Conservation (phyloP, 2,113 vertebrate genomes). For the Hiodon tergisus region DNA sequence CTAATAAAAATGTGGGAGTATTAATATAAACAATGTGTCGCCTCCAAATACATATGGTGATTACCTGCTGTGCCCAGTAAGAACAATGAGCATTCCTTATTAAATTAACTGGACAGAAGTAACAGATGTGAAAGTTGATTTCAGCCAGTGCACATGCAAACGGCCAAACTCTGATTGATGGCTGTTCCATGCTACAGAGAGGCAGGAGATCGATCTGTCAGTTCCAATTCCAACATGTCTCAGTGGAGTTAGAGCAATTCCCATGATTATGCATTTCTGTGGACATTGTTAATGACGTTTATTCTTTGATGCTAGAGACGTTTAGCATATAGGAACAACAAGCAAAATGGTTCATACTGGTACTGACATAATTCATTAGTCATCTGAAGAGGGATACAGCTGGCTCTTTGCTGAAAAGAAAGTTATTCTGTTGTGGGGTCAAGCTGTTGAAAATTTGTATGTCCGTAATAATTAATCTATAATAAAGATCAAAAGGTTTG, state of each 20-base stretch:
- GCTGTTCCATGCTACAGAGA: no score
- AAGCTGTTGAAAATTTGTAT: slow-evolving; percentile 17
- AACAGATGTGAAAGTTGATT: no score
- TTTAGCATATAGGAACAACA: not conserved
- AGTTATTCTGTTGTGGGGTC: not conserved
- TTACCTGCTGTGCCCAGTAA: not conserved
- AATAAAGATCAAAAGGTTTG: slow-evolving; percentile 30
- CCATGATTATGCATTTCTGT: not conserved
- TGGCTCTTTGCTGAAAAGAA: not conserved
- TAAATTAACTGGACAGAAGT: no score
- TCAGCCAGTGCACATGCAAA: no score
- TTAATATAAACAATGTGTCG: not conserved
- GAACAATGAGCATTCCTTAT: no score
- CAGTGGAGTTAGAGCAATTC: no score
- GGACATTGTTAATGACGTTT: not conserved
- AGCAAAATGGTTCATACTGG: no score
- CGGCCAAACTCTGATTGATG: no score
- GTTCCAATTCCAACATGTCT: no score
- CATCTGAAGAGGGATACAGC: not conserved
- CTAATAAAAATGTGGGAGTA: slow-evolving; percentile 12
- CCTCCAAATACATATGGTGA: not conserved
- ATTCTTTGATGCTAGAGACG: not conserved
- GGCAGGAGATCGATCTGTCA: no score
- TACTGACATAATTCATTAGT: not conserved
- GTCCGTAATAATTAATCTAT: slow-evolving; percentile 32